Conservation (phyloP, 2,888 invertebrate genomes). For the Oasisia sp. region DNA sequence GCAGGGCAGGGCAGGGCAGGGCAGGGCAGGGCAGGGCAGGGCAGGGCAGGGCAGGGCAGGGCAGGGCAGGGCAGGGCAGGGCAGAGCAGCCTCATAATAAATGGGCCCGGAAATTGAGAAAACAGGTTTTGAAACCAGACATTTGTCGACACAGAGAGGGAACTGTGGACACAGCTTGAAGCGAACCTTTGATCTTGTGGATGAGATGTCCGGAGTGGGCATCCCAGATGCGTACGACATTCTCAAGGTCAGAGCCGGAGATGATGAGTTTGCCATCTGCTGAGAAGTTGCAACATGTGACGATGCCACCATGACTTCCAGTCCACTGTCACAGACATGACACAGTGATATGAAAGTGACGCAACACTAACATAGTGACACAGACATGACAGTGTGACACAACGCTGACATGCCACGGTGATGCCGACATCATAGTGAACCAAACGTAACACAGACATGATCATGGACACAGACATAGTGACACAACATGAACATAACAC, state of each 20-base stretch:
- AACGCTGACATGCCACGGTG: too few species aligned
- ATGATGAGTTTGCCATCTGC: constrained; percentile 54
- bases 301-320: constrained; percentile 56
- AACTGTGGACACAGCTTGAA: neutral
- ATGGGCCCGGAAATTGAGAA: neutral
- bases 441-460: too few species aligned
- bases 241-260: constrained; percentile 59
- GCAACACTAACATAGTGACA: neutral
- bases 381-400: too few species aligned
- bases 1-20: too few species aligned
- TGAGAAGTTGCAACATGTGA: constrained; percentile 59
- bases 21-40: too few species aligned
- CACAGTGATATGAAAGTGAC: neutral
- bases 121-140: neutral
- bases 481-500: too few species aligned
- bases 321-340: constrained; percentile 52
- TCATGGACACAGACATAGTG: too few species aligned
- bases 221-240: constrained; percentile 59
- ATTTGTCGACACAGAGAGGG: neutral
- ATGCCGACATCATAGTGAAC: too few species aligned
- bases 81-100: neutral
- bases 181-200: constrained; percentile 39
- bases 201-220: constrained; percentile 52
- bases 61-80: too few species aligned
- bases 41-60: too few species aligned